Percentiles rank a stretch among this genome's conserved stretches.
Conservation (phyloP, 2,113 vertebrate genomes). For the Sorex fumeus region DNA sequence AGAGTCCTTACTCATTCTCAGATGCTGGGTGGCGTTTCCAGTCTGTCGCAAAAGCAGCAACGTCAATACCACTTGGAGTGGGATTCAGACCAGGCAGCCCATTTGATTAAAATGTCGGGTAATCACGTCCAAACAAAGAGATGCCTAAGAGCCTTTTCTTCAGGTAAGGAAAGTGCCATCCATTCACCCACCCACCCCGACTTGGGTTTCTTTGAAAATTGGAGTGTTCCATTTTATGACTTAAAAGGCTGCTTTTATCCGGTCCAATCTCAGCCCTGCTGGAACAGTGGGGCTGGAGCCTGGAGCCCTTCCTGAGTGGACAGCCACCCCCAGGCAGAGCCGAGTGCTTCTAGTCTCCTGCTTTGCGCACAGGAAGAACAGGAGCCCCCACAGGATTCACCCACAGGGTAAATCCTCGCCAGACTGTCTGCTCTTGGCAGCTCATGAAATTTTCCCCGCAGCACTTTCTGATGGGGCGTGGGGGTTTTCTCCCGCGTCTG, state of each 20-base stretch:
- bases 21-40: background rate
- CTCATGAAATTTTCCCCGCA: conserved; percentile 70
- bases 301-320: conserved; percentile 10
- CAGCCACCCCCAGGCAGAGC: conserved; percentile 43
- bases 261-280: conserved; percentile 21
- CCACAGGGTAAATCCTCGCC: conserved; percentile 63
- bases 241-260: conserved; percentile 71
- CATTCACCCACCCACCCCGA: conserved; percentile 50
- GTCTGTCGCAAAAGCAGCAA: conserved; percentile 29
- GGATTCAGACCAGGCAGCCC: conserved; percentile 21
- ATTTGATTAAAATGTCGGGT: conserved; percentile 62
- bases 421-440: conserved; percentile 34
- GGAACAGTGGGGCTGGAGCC: background rate
- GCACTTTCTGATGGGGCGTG: conserved; percentile 69
- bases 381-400: conserved; percentile 62
- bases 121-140: conserved; percentile 60
- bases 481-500: conserved; percentile 55
- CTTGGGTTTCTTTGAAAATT: conserved; percentile 46
- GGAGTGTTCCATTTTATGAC: conserved; percentile 52
- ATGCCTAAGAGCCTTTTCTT: conserved; percentile 56
- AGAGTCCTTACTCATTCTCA: background rate
- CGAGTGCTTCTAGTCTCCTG: conserved; percentile 45
- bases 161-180: conserved; percentile 31
- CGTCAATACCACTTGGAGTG: conserved; percentile 22
- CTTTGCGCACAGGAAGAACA: conserved; percentile 66